Evolutionary conservation across 2,113 vertebrate genomes (phyloP).

Genomic region (Nothocercus julius): DNA sequence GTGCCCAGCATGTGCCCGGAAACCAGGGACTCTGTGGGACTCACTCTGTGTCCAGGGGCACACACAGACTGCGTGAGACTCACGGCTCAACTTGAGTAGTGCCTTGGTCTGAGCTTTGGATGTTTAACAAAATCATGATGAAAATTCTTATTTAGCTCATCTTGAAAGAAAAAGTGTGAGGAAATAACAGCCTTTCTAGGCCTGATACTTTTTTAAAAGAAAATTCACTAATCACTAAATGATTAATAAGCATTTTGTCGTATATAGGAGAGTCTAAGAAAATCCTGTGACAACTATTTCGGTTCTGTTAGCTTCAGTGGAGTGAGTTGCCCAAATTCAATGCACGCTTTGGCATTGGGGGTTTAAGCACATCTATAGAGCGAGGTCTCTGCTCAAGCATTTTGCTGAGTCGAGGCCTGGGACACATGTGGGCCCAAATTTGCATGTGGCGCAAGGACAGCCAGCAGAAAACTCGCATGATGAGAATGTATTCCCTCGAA

Average conservation of each 20-base stretch:
- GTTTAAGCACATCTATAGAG: not conserved
- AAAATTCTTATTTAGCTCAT: not conserved
- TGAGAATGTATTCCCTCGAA: conserved; percentile 50
- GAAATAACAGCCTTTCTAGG: not conserved
- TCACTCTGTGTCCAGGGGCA: not conserved
- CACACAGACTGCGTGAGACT: not conserved
- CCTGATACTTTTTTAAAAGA: not conserved
- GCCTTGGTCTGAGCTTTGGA: not conserved
- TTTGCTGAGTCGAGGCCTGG: not conserved
- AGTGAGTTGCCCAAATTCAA: not conserved
- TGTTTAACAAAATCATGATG: not conserved
- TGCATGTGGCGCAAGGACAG: conserved; percentile 22
- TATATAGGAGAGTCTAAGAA: not conserved
- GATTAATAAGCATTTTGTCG: not conserved
- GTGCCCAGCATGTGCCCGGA: not conserved
- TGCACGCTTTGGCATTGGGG: not conserved
- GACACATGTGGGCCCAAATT: not conserved
- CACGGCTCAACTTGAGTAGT: not conserved
- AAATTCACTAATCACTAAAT: not conserved
- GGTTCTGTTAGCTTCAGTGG: not conserved
- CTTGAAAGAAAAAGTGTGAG: not conserved
- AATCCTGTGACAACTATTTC: not conserved
- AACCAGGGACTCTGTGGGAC: fast-evolving
- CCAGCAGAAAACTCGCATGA: conserved; percentile 16
- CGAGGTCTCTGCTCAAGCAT: not conserved